These are phyloP conservation scores for Sinonovacula constricta DNA, from an alignment of 1,140 invertebrate species.

Conservation along the genomic window DNA sequence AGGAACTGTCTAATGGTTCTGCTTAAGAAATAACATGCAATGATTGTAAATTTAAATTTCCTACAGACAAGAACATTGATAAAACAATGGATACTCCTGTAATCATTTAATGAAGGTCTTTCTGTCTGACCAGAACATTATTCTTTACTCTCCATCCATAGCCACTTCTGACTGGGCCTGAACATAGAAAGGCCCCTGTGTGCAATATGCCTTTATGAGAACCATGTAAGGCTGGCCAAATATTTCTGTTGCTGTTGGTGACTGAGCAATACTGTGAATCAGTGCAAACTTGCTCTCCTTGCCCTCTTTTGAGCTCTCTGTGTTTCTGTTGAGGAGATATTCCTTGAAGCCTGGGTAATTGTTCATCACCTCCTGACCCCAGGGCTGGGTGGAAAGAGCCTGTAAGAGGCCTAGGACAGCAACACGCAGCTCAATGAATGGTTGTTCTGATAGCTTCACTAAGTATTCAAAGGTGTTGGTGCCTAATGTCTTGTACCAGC, in stretches of 20 bases:
- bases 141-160: conserved; percentile 62
- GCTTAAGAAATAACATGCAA: no score
- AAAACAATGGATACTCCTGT: no score
- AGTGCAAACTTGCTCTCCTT: conserved; percentile 86
- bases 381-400: conserved; percentile 80
- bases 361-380: conserved; percentile 84
- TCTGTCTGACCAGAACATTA: no score
- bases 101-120: no score
- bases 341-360: conserved; percentile 85
- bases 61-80: no score
- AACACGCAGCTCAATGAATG: conserved; percentile 82
- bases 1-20: no score
- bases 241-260: conserved; percentile 80
- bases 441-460: conserved; percentile 82
- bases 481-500: conserved; percentile 82
- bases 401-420: conserved; percentile 80
- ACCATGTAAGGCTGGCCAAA: conserved; percentile 82
- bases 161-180: conserved; percentile 84
- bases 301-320: conserved; percentile 85
- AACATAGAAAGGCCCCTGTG: conserved; percentile 86
- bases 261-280: conserved; percentile 83
- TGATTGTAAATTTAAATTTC: no score
- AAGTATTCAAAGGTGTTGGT: conserved; percentile 81
- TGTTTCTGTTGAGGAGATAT: conserved; percentile 85
- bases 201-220: conserved; percentile 84